Base-by-base conservation (phyloP, 2,888 invertebrate species). In the Brachylomia viminalis region DNA sequence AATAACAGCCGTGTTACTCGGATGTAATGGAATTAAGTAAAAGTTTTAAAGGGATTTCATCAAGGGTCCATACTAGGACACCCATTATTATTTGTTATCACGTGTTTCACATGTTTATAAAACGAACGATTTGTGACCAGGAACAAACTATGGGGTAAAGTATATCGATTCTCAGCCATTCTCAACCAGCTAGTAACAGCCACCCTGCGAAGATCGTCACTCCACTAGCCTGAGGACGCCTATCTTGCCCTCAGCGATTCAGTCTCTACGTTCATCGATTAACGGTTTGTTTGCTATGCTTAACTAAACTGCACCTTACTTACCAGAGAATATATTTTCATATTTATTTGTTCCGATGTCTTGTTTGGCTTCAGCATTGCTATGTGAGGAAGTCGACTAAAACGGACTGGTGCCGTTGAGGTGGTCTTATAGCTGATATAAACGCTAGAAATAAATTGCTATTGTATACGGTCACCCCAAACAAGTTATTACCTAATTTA, bases 321-420 rank as follows among this genome's bases (percentile, higher is more conserved):
- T 61, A 83, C 82, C 82, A 83, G 72, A 4, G 20, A 73, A 72
- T 68, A 83, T 56, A 70, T 70, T 83, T 73, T 83, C 83, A 83
- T 83, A 67, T 75, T 83, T 64, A 67, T 71, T 70, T 13, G 75
- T 73, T 72, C 75, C 62, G 59, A 59, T 70, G 38, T 67, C 17
- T 47, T 70, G 13, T 49, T 56, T 0, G 52, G 27, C 27, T 67
- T 75, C 58, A 59, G 58, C 75, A 73, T 75, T 83, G 54, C 72
- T 56, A 30, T 11, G 27, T 70, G 23, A 59, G 54, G 49, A 23
- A 42, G 72, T 30, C 8, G 56, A 75, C 66, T 47, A 79, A 73
- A 73, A 59, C 54, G 23, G 13, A 79, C 72, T 83, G 70, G 79
- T 67, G 67, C 59, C 23, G 45, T 23, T 49, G 56, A 54, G 30